Evolutionary conservation across 2,888 invertebrate species (phyloP).

Genomic region (Alsophila aescularia): DNA sequence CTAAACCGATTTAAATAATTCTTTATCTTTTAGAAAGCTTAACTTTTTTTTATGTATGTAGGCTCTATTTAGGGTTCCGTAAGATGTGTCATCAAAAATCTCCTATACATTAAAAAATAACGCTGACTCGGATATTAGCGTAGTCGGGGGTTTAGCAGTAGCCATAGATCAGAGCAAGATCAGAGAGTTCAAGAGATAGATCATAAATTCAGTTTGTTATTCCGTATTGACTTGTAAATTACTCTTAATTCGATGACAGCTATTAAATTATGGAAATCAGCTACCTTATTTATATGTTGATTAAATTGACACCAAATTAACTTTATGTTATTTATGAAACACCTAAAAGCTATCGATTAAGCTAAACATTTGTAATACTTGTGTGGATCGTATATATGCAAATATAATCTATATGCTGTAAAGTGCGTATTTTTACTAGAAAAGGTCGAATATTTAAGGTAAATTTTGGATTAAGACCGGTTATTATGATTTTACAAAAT

Average conservation of each 20-base stretch:
- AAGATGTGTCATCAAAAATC: no score
- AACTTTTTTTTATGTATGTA: no score
- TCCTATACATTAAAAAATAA: no score
- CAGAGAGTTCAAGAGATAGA: conserved; percentile 11
- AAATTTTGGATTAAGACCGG: conserved; percentile 5
- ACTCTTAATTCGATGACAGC: conserved; percentile 16
- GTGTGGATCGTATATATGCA: conserved; percentile 18
- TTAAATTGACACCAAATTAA: conserved; percentile 24
- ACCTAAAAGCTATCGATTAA: conserved; percentile 20
- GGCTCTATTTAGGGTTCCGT: no score
- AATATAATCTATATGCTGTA: conserved; percentile 10
- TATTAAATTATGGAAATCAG: conserved; percentile 31
- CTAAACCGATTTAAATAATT: no score
- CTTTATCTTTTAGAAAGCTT: no score
- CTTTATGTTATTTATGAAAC: conserved; percentile 23
- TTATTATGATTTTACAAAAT: background rate
- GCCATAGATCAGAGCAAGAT: no score
- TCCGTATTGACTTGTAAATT: conserved; percentile 30
- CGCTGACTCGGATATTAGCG: no score
- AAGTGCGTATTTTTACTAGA: conserved; percentile 3
- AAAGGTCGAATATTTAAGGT: conserved; percentile 20
- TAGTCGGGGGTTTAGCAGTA: no score
- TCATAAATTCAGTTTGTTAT: conserved; percentile 29
- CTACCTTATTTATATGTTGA: conserved; percentile 36
- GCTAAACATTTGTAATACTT: conserved; percentile 11